These are phyloP conservation scores for Actenoides lindsayi DNA, from an alignment of 2,113 vertebrate species.

Conservation along the genomic window DNA sequence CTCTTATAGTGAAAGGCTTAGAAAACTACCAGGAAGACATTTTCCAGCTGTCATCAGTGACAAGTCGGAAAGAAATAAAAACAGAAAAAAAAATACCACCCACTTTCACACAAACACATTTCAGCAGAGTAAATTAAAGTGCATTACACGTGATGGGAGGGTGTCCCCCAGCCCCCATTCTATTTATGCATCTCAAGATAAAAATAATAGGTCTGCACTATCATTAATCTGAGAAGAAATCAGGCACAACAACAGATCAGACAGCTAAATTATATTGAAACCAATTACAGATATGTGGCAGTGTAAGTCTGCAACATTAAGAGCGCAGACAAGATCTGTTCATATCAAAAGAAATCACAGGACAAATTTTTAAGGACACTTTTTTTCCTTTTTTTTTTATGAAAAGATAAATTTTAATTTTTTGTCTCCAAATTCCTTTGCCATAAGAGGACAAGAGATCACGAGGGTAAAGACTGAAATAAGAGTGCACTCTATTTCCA, in stretches of 20 bases:
- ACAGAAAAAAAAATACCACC: background rate
- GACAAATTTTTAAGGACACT: background rate
- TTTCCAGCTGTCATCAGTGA: background rate
- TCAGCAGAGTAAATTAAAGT: background rate
- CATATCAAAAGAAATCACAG: background rate
- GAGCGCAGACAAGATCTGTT: background rate
- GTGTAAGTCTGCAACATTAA: background rate
- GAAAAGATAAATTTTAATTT: background rate
- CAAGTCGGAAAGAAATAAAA: background rate
- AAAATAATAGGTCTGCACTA: background rate
- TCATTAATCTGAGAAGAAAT: background rate
- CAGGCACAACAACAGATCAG: background rate
- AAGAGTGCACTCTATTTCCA: background rate
- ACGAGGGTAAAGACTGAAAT: background rate
- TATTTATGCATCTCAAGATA: background rate
- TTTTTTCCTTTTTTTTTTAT: background rate
- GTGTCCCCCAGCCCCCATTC: background rate
- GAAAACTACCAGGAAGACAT: background rate
- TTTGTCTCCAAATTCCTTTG: background rate
- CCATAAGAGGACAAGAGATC: background rate
- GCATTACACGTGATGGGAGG: background rate
- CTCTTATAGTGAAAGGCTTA: background rate
- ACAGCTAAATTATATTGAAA: background rate
- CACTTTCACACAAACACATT: background rate
- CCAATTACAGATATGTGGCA: background rate